Evolutionary conservation across 1,140 invertebrate genomes (phyloP).

Genomic region (Philotrypesis tridentata): DNA sequence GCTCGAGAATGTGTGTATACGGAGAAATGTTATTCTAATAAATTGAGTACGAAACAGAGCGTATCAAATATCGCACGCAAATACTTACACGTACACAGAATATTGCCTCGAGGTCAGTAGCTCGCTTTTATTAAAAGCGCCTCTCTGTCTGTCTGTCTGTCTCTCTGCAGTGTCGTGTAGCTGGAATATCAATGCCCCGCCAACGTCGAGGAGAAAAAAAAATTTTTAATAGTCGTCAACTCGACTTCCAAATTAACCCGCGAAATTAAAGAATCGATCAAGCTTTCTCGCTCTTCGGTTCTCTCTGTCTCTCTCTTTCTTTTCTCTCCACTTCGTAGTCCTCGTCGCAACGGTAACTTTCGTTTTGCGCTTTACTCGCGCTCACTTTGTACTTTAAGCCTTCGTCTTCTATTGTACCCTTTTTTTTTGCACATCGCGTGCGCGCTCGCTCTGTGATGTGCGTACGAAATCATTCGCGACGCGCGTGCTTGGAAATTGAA

Average conservation of each 20-base stretch:
- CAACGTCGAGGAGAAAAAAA: not conserved
- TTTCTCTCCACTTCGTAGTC: not conserved
- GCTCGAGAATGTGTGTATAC: no score
- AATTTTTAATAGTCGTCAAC: not conserved
- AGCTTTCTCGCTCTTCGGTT: not conserved
- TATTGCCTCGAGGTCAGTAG: not conserved
- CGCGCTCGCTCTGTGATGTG: not conserved
- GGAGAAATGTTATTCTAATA: no score
- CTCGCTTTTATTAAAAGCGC: not conserved
- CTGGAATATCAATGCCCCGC: not conserved
- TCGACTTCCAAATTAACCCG: not conserved
- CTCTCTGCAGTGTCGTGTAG: no score
- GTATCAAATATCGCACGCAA: not conserved
- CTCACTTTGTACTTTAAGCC: not conserved
- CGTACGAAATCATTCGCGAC: constrained; percentile 6
- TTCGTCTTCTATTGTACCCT: not conserved
- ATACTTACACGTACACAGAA: not conserved
- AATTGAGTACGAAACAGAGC: not conserved
- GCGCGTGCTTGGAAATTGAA: constrained; percentile 37
- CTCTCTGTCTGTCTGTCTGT: no score
- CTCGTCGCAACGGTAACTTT: not conserved
- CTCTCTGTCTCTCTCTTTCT: constrained; percentile 29
- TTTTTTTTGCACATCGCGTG: constrained; percentile 19
- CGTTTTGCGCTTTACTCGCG: constrained; percentile 27
- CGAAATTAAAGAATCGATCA: constrained; percentile 12